Evolutionary conservation across 1,140 invertebrate species (phyloP), one percentile per base, ranked within the genome.

Genomic region (Hesperophylax magnus): DNA sequence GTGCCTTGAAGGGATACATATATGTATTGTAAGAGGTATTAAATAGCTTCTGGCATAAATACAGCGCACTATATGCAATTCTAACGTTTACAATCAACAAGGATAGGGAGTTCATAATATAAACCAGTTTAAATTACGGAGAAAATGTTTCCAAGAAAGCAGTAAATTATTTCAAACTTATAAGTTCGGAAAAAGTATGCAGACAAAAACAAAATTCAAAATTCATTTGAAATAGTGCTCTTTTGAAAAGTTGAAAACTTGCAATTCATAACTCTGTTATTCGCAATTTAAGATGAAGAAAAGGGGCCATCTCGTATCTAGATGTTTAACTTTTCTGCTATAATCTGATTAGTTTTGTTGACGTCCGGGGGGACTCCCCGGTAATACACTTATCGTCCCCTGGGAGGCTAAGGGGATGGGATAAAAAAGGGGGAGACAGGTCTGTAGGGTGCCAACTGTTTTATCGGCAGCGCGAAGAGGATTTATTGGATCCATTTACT

Each of bases 271-370:
- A 24, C 18, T 34, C 71, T 18, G 17, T 18, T 17, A 34, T 18
- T 34, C 39, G 77, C 60, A 22, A 53, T 78, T 78, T 47, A 47
- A 47, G 39, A 53, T 20, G 65, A 18, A 47, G 39, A 47, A 67
- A 67, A 67, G 39, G 63, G 17, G 63, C 31, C 63, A 67, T 67
- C 22, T 27, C 27, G 24, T 14, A 14, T 47, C 39, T 47, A 47
- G 39, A 67, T 67, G 31, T 67, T 67, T 15, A 67, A 67, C 63
- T 67, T 67, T 67, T 76, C 54, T 47, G 39, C 14, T 47, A 18
- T 79, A 79, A 82, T 82, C 81, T 67, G 81, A 82, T 82, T 82
- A 82, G 81, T 79, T 79, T 69, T 79, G 81, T 82, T 79, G 80
- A 69, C 39, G 77, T 82, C 77, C 77, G 47, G 18, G 39, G 14